Percentiles rank a stretch among this genome's conserved stretches.
Conservation (phyloP, 2,113 vertebrate species). For the Manacus vitellinus region DNA sequence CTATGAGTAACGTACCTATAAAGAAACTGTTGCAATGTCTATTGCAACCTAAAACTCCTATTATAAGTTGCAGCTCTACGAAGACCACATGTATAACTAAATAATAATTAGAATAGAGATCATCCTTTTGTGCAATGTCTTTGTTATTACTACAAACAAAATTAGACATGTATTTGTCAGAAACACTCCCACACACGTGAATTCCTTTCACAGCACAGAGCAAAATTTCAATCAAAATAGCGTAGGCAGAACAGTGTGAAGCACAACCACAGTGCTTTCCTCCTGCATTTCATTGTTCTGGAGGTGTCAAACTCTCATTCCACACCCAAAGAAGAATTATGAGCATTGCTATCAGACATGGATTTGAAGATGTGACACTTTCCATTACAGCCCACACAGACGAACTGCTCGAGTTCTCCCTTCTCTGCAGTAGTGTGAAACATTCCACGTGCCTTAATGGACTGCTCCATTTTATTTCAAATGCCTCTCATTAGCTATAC, state of each 20-base stretch:
- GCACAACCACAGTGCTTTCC: background rate
- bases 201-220: background rate
- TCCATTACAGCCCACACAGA: background rate
- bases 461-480: background rate
- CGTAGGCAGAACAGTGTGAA: background rate
- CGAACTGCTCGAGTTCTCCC: background rate
- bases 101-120: conserved; percentile 19
- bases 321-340: background rate
- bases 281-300: background rate
- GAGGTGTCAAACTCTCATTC: background rate
- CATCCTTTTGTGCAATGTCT: conserved; percentile 23
- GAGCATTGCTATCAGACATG: background rate
- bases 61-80: background rate
- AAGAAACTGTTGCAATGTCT: background rate
- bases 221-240: background rate
- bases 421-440: background rate
- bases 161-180: conserved; percentile 16
- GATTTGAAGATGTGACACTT: background rate
- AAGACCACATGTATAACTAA: background rate
- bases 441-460: background rate
- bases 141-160: conserved; percentile 31
- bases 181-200: background rate
- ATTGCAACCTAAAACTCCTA: background rate
- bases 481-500: background rate
- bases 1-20: background rate